These are phyloP conservation scores for Gonocerus acuteangulatus DNA, from an alignment of 2,888 invertebrate genomes.

Conservation along the genomic window DNA sequence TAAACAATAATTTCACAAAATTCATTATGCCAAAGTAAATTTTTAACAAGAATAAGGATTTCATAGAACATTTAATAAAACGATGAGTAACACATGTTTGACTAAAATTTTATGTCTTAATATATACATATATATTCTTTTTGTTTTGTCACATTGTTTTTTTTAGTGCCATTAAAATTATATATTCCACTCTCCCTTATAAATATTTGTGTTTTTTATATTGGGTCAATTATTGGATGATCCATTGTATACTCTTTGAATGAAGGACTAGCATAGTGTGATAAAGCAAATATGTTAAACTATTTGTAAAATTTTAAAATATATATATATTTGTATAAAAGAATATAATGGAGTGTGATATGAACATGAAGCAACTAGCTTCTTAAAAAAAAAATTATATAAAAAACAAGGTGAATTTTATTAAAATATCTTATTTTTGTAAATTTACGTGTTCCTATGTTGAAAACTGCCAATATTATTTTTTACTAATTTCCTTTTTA, in stretches of 20 bases:
- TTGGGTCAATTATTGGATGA: too few species aligned
- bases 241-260: not conserved
- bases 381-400: constrained; percentile 3
- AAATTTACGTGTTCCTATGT: constrained; percentile 20
- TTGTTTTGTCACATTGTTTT: too few species aligned
- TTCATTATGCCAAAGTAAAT: too few species aligned
- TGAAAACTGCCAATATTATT: constrained; percentile 26
- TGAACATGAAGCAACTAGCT: not conserved
- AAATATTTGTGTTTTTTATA: too few species aligned
- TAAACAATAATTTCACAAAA: too few species aligned
- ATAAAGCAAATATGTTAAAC: not conserved
- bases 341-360: constrained; percentile 9
- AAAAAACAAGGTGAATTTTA: not conserved
- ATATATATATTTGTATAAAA: constrained; percentile 14
- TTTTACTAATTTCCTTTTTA: constrained; percentile 13
- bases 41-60: too few species aligned
- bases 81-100: too few species aligned
- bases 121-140: too few species aligned
- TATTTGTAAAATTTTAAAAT: not conserved
- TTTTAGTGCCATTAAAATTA: too few species aligned
- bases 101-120: too few species aligned
- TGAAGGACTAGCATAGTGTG: constrained; percentile 1
- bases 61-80: too few species aligned
- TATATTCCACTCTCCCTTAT: constrained; percentile 4
- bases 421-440: not conserved